Evolutionary conservation across 2,797 vertebrate genomes (phyloP).

Genomic region (Micropoecilia bifurca): DNA sequence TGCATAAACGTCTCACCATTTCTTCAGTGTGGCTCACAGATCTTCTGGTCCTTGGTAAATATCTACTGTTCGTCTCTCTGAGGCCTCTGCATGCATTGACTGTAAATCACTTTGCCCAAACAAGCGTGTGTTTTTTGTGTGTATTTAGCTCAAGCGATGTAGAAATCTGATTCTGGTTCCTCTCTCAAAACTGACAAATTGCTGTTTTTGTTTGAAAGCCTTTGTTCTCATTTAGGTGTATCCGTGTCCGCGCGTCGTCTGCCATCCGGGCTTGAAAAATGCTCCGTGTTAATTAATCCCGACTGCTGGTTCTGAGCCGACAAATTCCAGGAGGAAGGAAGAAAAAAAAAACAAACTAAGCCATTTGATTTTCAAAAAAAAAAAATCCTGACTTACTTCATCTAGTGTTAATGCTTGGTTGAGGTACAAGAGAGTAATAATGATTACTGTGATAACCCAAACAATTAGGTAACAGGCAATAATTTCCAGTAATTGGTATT

Average conservation of each 20-base stretch:
- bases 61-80: background rate
- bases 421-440: constrained; percentile 57
- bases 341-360: constrained; percentile 4
- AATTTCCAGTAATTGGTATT: constrained; percentile 77
- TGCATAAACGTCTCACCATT: background rate
- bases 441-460: constrained; percentile 66
- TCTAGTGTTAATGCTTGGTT: constrained; percentile 30
- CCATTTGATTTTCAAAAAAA: constrained; percentile 39
- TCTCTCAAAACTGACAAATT: constrained; percentile 8
- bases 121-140: background rate
- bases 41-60: constrained; percentile 17
- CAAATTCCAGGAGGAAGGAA: constrained; percentile 15
- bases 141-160: constrained; percentile 17
- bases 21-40: background rate
- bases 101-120: constrained; percentile 36
- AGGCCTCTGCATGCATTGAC: constrained; percentile 20
- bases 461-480: constrained; percentile 75
- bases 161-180: constrained; percentile 1
- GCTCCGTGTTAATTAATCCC: constrained; percentile 66
- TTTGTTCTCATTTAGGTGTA: constrained; percentile 21
- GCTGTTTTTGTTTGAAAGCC: constrained; percentile 26
- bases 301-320: constrained; percentile 31
- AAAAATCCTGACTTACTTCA: constrained; percentile 58
- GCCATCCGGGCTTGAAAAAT: constrained; percentile 36
- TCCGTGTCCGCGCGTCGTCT: constrained; percentile 25